These are phyloP conservation scores for Epirrhoe tristata DNA, from an alignment of 2,888 invertebrate genomes.

Conservation along the genomic window DNA sequence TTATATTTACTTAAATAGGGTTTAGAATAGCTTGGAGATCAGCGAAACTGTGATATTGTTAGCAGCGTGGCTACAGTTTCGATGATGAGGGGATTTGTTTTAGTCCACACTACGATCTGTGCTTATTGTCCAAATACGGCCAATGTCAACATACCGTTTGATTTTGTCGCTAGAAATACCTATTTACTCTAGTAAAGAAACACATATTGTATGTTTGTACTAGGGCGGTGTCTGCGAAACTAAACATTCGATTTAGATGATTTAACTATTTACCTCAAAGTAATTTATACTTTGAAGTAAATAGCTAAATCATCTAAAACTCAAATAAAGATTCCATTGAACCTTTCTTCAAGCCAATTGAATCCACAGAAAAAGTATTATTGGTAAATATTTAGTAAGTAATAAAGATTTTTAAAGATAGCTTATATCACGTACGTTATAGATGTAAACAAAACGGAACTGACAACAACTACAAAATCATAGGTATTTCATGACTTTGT, in stretches of 20 bases:
- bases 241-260: too few species aligned
- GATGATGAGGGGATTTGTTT: conserved; percentile 38
- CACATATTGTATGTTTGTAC: neutral
- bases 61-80: conserved; percentile 40
- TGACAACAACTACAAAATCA: conserved; percentile 4
- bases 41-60: conserved; percentile 4
- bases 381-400: too few species aligned
- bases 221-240: neutral
- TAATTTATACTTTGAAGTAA: too few species aligned
- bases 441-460: neutral
- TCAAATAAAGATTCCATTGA: too few species aligned
- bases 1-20: conserved; percentile 20
- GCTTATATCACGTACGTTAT: too few species aligned
- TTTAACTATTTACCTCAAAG: too few species aligned
- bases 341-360: too few species aligned
- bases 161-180: conserved; percentile 27
- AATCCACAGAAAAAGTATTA: too few species aligned
- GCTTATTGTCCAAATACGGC: conserved; percentile 30
- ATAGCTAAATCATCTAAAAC: too few species aligned
- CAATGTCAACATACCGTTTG: conserved; percentile 31
- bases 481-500: conserved; percentile 17
- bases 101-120: conserved; percentile 20
- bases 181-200: neutral
- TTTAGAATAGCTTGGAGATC: conserved; percentile 20
- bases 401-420: too few species aligned